Evolutionary conservation across 92 coral and sea anemone genomes (phyloP), one percentile per base, ranked within the genome.

Genomic region (Porites divaricata): DNA sequence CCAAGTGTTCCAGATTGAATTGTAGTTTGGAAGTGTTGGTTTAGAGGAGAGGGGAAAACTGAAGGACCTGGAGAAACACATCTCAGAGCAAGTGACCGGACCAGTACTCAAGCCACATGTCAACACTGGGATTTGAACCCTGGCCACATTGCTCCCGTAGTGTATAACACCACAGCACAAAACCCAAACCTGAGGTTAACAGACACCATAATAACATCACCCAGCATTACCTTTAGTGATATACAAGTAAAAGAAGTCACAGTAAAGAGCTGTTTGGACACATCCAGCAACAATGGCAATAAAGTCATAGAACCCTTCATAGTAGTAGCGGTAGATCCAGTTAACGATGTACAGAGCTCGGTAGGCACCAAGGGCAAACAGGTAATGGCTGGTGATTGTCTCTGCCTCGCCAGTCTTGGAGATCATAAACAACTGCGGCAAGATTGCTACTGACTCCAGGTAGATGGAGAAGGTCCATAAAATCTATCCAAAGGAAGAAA

Each of bases 401-500:
- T 97, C 99, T 0, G 99, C 99, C 69, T 97, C 99, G 5, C 99
- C 99, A 75, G 99, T 97, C 93, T 97, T 97, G 74, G 99, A 93
- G 81, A 97, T 97, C 99, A 97, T 97, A 91, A 97, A 97, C 74
- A 97, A 91, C 83, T 97, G 99, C 4, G 99, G 99, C 61, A 97
- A 92, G 89, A 97, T 97, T 76, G 99, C 98, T 54, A 97, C 96
- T 41, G 99, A 95, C 91, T 97, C 99, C 86, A 97, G 87, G 91
- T 97, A 97, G 92, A 97, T 97, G 91, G 99, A 97, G 89, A 97
- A 97, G 14, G 99, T 97, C 99, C 99, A 97, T 83, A 97, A 66
- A 74, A 97, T 98, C 99, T 97, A 35, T 17, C 71, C 66, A 81
- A 23, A 78, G n/a, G 2, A 3, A 24, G 0, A 23, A 76, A 11